Conservation (phyloP, 2,888 invertebrate species). For the Kryphioiulus occultus region DNA sequence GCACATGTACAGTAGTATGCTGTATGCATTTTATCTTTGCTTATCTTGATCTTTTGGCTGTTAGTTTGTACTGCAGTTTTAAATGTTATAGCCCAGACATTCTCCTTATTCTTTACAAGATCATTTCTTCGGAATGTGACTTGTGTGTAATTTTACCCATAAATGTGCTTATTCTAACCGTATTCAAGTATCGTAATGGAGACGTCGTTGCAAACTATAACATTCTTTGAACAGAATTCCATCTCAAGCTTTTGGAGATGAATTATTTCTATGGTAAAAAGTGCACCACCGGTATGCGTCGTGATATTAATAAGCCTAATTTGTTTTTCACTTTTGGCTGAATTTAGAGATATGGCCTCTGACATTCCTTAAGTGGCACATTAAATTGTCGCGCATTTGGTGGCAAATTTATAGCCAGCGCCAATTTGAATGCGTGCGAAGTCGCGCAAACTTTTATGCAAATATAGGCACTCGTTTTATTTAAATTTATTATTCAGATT, state of each 20-base stretch:
- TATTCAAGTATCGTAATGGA: no score
- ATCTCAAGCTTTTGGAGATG: neutral
- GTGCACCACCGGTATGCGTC: neutral
- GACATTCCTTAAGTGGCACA: neutral
- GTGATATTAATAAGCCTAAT: neutral
- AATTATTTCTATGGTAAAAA: neutral
- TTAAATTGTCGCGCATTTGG: conserved; percentile 5
- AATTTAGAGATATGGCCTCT: conserved; percentile 5
- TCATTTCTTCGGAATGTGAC: no score
- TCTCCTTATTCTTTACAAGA: no score
- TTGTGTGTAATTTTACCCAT: no score
- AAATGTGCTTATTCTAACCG: no score
- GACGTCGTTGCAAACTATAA: no score
- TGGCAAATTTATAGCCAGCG: neutral
- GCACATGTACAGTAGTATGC: no score
- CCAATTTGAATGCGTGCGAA: neutral
- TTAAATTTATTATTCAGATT: conserved; percentile 5
- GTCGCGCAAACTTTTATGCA: neutral
- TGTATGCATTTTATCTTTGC: no score
- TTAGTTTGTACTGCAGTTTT: no score
- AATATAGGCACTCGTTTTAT: neutral
- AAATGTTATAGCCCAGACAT: no score
- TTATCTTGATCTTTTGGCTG: no score
- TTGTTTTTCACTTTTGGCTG: neutral
- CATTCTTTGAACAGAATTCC: no score